Conservation (phyloP, 2,113 vertebrate species). For the Sander lucioperca region DNA sequence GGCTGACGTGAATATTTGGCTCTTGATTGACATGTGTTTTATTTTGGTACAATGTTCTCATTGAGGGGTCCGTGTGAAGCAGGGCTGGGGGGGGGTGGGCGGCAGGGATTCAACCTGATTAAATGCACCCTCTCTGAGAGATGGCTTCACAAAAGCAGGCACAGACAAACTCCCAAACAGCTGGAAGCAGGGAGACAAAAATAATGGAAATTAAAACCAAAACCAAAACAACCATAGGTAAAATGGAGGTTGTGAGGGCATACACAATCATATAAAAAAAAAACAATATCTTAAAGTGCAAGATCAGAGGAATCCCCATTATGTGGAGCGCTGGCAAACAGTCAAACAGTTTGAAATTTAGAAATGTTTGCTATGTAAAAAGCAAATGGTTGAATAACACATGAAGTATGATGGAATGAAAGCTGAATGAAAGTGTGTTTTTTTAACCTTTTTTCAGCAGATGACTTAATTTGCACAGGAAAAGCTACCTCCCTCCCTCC, state of each 20-base stretch:
- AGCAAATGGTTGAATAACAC: constrained; percentile 38
- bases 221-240: constrained; percentile 25
- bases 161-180: constrained; percentile 47
- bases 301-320: background rate
- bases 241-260: constrained; percentile 7
- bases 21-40: constrained; percentile 78
- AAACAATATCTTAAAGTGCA: background rate
- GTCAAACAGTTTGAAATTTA: constrained; percentile 15
- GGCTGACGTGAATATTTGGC: constrained; percentile 47
- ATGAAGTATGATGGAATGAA: constrained; percentile 74
- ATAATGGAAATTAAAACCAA: constrained; percentile 20
- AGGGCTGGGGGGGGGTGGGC: constrained; percentile 18
- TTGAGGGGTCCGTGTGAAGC: constrained; percentile 58
- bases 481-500: constrained; percentile 79
- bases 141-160: constrained; percentile 59
- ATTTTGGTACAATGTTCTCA: constrained; percentile 68
- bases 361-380: constrained; percentile 5
- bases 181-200: constrained; percentile 33
- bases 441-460: constrained; percentile 61
- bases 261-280: background rate
- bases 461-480: constrained; percentile 89
- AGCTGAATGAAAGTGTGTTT: constrained; percentile 51
- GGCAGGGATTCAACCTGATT: constrained; percentile 63
- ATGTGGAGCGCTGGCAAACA: background rate
- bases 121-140: constrained; percentile 59